A percentile compares a stretch with the other conserved stretches of the same genome.
Conservation (phyloP, 2,888 invertebrate species). For the Escarpia spicata region DNA sequence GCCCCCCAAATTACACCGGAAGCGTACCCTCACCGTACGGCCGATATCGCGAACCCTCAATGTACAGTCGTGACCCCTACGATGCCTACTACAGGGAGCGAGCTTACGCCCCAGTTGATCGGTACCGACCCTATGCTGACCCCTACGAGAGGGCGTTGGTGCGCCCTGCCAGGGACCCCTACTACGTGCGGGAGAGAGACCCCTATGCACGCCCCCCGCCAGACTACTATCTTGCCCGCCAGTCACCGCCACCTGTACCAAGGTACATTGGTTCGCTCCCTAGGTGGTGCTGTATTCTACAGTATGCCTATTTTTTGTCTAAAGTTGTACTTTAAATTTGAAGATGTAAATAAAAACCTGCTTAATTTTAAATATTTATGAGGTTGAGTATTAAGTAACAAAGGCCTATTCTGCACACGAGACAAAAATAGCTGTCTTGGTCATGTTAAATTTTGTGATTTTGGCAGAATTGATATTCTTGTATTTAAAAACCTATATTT, state of each 20-base stretch:
- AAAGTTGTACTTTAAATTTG: too few relatives aligned
- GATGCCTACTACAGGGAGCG: background rate
- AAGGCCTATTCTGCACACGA: too few relatives aligned
- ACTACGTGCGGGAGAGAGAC: background rate
- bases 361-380: too few relatives aligned
- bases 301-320: background rate
- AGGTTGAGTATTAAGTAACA: too few relatives aligned
- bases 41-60: background rate
- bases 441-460: too few relatives aligned
- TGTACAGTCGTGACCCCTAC: background rate
- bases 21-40: background rate
- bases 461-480: too few relatives aligned
- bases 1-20: background rate
- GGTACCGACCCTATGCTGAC: background rate
- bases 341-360: too few relatives aligned
- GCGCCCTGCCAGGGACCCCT: background rate
- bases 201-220: background rate
- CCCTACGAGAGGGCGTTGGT: slow-evolving; percentile 4
- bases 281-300: background rate
- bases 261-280: background rate
- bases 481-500: too few relatives aligned
- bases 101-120: background rate
- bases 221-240: slow-evolving; percentile 13
- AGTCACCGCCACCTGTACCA: background rate
- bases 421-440: too few relatives aligned